A percentile compares a stretch with the other conserved stretches of the same genome.
Conservation (phyloP, 2,113 vertebrate species). For the Peromyscus maniculatus region DNA sequence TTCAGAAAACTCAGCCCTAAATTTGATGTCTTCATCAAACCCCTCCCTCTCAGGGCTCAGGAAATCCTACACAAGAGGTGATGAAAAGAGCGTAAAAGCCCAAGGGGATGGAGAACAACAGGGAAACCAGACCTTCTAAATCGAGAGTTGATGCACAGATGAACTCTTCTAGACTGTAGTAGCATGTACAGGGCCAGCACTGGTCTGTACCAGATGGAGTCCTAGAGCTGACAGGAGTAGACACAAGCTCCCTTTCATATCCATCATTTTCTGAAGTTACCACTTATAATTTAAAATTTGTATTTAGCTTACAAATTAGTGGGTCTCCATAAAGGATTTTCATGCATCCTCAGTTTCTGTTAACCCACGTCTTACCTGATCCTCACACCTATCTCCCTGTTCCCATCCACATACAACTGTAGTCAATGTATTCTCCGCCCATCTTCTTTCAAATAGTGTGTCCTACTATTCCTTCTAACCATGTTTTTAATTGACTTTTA, state of each 20-base stretch:
- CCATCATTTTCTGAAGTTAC: not conserved
- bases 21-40: not conserved
- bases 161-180: not conserved
- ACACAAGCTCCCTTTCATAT: not conserved
- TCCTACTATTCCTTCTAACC: not conserved
- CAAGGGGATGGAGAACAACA: not conserved
- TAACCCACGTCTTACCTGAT: not conserved
- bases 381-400: too few species aligned
- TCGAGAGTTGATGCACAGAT: not conserved
- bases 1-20: not conserved
- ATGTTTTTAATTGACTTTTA: not conserved
- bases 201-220: not conserved
- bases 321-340: not conserved
- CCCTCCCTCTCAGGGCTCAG: too few species aligned
- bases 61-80: too few species aligned
- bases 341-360: not conserved
- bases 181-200: not conserved
- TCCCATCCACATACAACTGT: not conserved
- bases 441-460: not conserved
- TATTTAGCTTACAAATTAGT: not conserved
- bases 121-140: not conserved
- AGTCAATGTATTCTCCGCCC: too few species aligned
- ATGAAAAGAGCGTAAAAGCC: not conserved
- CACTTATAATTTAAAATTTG: not conserved
- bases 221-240: not conserved